Base-by-base conservation (phyloP, 2,888 invertebrate species). In the Scaptomyza polygonia region DNA sequence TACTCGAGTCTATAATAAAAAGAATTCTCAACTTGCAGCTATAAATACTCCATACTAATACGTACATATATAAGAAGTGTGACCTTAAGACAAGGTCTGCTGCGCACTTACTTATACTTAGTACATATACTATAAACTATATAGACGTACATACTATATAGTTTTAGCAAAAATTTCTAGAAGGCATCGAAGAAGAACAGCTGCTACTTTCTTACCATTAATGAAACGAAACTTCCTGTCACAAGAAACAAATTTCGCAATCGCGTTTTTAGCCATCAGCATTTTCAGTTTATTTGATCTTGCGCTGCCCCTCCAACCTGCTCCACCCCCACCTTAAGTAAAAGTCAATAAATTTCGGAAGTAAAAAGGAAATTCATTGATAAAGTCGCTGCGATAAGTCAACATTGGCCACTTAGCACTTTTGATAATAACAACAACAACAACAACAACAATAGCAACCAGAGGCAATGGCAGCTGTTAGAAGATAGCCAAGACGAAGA, bases 281-380 rank as follows among this genome's bases (percentile, higher is more conserved):
- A n/a, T n/a, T 71, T 67, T 62, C 71, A 66, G 57, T 74, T 65
- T 74, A 48, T 70, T 71, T 21, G n/a, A 21, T 52, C 65, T 61
- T 14, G 40, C 61, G 43, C 49, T 9, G 9, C 11, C 11, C 0
- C 14, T 14, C 36, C 14, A n/a, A n/a, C n/a, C n/a, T n/a, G n/a
- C n/a, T 14, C 1, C 14, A 14, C 16, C 1, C 36, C 6, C 14
- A 7, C 2, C 34, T 7, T 5, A 74, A 86, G 86, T 81, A 82
- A 82, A 82, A 82, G 82, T 82, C 84, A 83, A 86, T 82, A 83
- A 86, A 81, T 85, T 69, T 56, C 9, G 39, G 16, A 1, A 16
- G 16, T 39, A 16, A 39, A 72, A 72, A 82, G 82, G 86, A 86
- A 80, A 86, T 80, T 75, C 86, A 80, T 83, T 82, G 82, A 82